phyloP scores from a whole-genome alignment of 2,113 vertebrate genomes.

The Corvus cornix region DNA sequence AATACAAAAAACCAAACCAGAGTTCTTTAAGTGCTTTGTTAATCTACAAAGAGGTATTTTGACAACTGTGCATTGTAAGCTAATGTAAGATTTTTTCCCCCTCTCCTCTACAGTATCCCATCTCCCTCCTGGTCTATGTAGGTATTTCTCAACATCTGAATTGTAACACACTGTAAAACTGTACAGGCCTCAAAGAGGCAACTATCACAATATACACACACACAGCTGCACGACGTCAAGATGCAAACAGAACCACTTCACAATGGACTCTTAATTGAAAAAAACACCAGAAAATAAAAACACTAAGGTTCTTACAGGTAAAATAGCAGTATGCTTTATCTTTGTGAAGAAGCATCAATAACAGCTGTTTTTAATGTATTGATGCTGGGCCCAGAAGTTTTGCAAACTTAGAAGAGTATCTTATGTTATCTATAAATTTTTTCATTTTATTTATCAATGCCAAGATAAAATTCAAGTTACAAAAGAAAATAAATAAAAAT shows the following conservation, averaged over 20 bases:
- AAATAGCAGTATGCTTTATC: neutral
- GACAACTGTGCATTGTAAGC: neutral
- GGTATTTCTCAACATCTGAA: neutral
- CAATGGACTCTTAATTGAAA: neutral
- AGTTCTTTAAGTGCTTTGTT: neutral
- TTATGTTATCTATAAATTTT: neutral
- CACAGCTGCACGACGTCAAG: fast-evolving
- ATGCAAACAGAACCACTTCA: neutral
- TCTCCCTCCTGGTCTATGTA: neutral
- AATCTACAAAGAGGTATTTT: neutral
- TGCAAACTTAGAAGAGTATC: neutral
- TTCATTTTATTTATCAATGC: neutral
- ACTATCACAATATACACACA: neutral
- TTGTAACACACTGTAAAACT: neutral
- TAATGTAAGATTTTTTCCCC: neutral
- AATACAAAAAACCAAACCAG: neutral
- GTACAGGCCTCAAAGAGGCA: neutral
- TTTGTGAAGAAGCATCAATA: neutral
- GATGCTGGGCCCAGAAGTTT: neutral
- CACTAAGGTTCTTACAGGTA: neutral
- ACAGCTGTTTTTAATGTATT: neutral
- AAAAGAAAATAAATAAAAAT: neutral
- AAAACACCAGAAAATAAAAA: neutral
- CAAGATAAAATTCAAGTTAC: neutral
- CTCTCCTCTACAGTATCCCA: neutral